A percentile compares a stretch with the other conserved stretches of the same genome.
These are phyloP conservation scores for Oreochromis spilurus DNA, from an alignment of 2,113 vertebrate species.

Conservation along the genomic window DNA sequence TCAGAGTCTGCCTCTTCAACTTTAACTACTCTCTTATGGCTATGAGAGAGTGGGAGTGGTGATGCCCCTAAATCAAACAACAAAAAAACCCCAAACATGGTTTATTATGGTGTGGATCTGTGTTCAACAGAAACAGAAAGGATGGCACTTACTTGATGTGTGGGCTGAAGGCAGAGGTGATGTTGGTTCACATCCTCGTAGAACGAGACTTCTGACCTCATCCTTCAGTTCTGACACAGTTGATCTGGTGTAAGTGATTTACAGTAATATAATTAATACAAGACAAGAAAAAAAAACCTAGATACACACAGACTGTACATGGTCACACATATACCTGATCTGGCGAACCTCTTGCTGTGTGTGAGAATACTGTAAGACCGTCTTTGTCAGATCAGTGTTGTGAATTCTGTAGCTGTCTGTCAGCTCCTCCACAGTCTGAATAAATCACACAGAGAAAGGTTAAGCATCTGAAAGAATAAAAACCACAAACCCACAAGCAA, in stretches of 20 bases:
- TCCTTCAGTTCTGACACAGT: slow-evolving; percentile 71
- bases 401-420: slow-evolving; percentile 69
- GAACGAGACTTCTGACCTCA: slow-evolving; percentile 62
- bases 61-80: neutral
- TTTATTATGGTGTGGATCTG: neutral
- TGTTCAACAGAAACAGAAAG: neutral
- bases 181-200: slow-evolving; percentile 24
- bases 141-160: slow-evolving; percentile 13
- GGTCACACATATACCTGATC: slow-evolving; percentile 53
- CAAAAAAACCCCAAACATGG: accelerated
- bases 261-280: neutral
- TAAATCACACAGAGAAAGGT: neutral
- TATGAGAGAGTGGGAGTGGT: neutral
- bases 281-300: accelerated
- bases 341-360: slow-evolving; percentile 59
- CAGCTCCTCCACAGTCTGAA: slow-evolving; percentile 72
- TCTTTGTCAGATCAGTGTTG: slow-evolving; percentile 60
- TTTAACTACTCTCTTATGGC: slow-evolving; percentile 6
- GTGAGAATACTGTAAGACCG: slow-evolving; percentile 57
- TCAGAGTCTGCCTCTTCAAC: slow-evolving; percentile 42
- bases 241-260: slow-evolving; percentile 46
- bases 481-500: neutral
- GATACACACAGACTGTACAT: neutral
- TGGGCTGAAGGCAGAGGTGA: slow-evolving; percentile 2
- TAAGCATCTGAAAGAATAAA: neutral